These are phyloP conservation scores for Drosophila anceps DNA, from an alignment of 2,888 invertebrate species.

Conservation along the genomic window DNA sequence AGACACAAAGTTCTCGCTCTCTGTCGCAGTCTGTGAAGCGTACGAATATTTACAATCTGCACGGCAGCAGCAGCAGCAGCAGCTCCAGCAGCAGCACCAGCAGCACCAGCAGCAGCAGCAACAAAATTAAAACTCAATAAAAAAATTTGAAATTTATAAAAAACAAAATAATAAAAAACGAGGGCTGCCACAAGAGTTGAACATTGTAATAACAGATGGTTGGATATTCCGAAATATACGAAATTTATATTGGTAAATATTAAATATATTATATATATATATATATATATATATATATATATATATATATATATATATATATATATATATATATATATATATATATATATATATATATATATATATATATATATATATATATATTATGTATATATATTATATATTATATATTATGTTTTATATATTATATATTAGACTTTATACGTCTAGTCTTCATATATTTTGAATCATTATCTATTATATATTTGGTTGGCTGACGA, in stretches of 20 bases:
- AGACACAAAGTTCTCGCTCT: not conserved
- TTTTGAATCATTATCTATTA: not conserved
- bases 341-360: too few species aligned
- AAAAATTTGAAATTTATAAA: constrained; percentile 1
- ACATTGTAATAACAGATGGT: too few species aligned
- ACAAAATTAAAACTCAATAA: constrained; percentile 49
- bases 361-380: too few species aligned
- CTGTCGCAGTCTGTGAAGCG: constrained; percentile 46
- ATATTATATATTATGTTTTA: too few species aligned
- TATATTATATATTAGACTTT: too few species aligned
- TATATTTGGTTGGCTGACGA: not conserved
- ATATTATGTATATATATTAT: too few species aligned
- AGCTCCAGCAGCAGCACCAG: not conserved
- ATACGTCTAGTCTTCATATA: not conserved
- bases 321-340: too few species aligned
- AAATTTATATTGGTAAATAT: not conserved
- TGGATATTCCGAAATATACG: not conserved
- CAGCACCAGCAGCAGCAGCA: constrained; percentile 1
- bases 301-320: too few species aligned
- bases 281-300: too few species aligned
- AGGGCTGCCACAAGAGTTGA: constrained; percentile 38
- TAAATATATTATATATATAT: not conserved
- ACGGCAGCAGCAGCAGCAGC: constrained; percentile 20
- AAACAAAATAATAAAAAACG: constrained; percentile 35
- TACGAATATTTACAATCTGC: constrained; percentile 57